These are phyloP conservation scores for Saccopteryx bilineata DNA, from an alignment of 2,113 vertebrate genomes.

Conservation along the genomic window DNA sequence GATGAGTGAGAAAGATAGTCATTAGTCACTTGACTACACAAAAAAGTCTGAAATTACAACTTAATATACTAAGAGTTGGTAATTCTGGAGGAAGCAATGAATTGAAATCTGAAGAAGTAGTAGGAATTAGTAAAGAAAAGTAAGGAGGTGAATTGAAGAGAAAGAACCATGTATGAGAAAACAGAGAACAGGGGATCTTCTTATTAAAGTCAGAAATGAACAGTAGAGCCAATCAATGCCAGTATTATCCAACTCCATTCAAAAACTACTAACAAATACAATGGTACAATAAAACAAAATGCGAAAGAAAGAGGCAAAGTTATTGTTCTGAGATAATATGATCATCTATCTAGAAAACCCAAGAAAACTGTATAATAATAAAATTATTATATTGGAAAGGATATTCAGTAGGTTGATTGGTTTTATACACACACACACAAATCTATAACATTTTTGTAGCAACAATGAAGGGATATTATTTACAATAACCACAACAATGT, in stretches of 20 bases:
- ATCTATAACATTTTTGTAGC: not conserved
- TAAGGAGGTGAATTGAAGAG: not conserved
- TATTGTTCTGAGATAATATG: not conserved
- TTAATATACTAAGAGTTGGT: not conserved
- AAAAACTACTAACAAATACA: not conserved
- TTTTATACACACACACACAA: not conserved
- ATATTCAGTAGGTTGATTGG: not conserved
- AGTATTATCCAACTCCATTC: not conserved
- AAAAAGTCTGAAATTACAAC: not conserved
- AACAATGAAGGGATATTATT: not conserved
- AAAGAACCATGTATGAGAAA: not conserved
- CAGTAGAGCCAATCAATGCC: not conserved
- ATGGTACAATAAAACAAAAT: not conserved
- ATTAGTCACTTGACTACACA: not conserved
- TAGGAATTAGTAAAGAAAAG: not conserved
- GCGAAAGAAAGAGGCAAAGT: not conserved
- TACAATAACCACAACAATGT: not conserved
- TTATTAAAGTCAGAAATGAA: not conserved
- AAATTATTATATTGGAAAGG: not conserved
- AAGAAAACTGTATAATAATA: not conserved
- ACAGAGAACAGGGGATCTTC: not conserved
- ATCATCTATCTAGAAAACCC: not conserved
- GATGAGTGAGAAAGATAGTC: not conserved
- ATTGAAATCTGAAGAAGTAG: not conserved
- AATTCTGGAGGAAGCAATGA: not conserved